A percentile compares a stretch with the other conserved stretches of the same genome.
Evolutionary conservation across 2,113 vertebrate species (phyloP).

Genomic region (Numenius arquata): DNA sequence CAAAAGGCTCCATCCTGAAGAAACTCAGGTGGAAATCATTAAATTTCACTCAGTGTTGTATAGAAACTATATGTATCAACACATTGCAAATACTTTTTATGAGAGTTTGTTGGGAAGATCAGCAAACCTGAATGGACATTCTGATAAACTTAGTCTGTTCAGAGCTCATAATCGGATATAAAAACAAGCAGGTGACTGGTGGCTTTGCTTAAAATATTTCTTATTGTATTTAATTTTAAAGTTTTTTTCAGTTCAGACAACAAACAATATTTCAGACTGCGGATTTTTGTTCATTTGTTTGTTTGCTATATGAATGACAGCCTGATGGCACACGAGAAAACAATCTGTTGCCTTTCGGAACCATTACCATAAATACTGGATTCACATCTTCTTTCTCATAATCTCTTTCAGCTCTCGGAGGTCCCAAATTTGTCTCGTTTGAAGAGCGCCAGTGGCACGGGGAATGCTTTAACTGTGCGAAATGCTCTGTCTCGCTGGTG

Average conservation of each 20-base stretch:
- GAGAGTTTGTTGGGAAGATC: neutral
- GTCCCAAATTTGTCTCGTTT: constrained; percentile 77
- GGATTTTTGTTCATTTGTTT: neutral
- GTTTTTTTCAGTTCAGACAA: neutral
- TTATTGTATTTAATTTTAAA: neutral
- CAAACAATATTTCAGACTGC: neutral
- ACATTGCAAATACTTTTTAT: neutral
- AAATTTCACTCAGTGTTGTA: neutral
- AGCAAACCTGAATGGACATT: neutral
- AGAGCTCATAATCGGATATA: neutral
- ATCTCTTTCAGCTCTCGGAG: constrained; percentile 71
- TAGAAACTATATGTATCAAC: neutral
- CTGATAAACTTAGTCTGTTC: neutral
- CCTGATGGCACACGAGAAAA: neutral
- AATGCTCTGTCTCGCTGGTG: constrained; percentile 62
- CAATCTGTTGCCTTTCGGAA: neutral
- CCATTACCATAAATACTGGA: neutral
- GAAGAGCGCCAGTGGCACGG: constrained; percentile 78
- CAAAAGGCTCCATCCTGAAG: neutral
- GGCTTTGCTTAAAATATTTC: neutral
- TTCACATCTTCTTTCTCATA: neutral
- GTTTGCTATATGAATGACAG: neutral
- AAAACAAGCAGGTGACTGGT: neutral
- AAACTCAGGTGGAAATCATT: neutral
- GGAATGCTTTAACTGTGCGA: constrained; percentile 73